Conservation (phyloP, 35 echinoderm and acorn worm species). For the Apostichopus californicus region DNA sequence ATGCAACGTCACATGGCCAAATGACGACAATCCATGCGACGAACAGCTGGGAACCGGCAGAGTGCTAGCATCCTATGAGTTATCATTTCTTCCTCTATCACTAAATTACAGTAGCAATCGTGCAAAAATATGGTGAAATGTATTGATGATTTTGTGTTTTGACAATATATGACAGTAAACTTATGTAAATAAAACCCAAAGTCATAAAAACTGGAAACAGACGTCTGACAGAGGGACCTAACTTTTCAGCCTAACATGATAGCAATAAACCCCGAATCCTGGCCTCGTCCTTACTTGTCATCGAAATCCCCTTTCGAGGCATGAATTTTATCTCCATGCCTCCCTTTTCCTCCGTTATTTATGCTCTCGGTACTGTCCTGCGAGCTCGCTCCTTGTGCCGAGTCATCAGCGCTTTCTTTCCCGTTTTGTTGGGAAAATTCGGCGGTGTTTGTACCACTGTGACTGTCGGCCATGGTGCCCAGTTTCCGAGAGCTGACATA, state of each 20-base stretch:
- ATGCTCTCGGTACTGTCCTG: slow-evolving; percentile 55
- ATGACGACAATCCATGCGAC: slow-evolving; percentile 30
- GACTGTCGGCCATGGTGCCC: slow-evolving; percentile 63
- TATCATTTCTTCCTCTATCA: background rate
- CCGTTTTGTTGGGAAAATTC: slow-evolving; percentile 61
- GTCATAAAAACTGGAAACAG: background rate
- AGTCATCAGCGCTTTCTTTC: slow-evolving; percentile 52
- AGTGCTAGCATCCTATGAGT: background rate
- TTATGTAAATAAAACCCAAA: background rate
- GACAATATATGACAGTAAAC: background rate
- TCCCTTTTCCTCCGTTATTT: slow-evolving; percentile 43
- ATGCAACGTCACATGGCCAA: slow-evolving; percentile 61
- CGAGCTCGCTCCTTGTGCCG: slow-evolving; percentile 48
- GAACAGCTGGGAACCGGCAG: background rate
- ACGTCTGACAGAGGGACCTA: slow-evolving; percentile 41
- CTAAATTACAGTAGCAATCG: background rate
- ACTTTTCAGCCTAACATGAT: slow-evolving; percentile 42
- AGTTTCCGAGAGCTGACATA: slow-evolving; percentile 58
- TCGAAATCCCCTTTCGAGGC: slow-evolving; percentile 58
- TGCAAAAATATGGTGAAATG: background rate
- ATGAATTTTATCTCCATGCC: slow-evolving; percentile 61
- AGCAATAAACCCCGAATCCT: slow-evolving; percentile 7
- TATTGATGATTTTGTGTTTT: background rate
- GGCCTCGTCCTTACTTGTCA: slow-evolving; percentile 35
- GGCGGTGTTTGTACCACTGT: slow-evolving; percentile 49